Conservation (phyloP, 2,888 invertebrate species). For the Apamea epomidion region DNA sequence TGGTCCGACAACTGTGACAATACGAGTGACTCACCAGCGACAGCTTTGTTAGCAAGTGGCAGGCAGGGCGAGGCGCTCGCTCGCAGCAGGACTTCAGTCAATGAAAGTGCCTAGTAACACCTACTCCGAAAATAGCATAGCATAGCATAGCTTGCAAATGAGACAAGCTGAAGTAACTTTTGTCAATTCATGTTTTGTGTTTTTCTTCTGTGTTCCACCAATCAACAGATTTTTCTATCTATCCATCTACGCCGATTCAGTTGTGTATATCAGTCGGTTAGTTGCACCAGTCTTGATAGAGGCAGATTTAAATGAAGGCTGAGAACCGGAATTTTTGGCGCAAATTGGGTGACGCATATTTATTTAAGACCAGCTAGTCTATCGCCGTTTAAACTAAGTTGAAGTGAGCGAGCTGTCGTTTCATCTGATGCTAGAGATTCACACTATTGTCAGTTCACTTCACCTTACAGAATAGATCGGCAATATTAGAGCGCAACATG, state of each 20-base stretch:
- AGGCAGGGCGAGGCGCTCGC: no score
- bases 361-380: not conserved
- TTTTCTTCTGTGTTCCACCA: not conserved
- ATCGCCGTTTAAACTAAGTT: no score
- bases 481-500: no score
- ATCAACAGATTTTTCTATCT: not conserved
- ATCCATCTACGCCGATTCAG: not conserved
- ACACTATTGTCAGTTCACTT: no score
- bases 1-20: constrained; percentile 35
- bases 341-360: not conserved
- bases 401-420: no score
- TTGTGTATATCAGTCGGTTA: not conserved
- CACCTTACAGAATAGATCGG: no score
- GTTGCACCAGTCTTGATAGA: not conserved
- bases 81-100: not conserved
- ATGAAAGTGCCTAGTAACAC: not conserved
- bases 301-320: not conserved
- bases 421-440: no score
- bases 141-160: no score
- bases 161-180: not conserved
- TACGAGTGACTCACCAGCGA: not conserved
- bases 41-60: not conserved
- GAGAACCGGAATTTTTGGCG: not conserved
- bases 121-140: not conserved
- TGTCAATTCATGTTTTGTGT: not conserved